phyloP scores from a whole-genome alignment of 1,140 invertebrate species.

The Phocides pigmalion region DNA sequence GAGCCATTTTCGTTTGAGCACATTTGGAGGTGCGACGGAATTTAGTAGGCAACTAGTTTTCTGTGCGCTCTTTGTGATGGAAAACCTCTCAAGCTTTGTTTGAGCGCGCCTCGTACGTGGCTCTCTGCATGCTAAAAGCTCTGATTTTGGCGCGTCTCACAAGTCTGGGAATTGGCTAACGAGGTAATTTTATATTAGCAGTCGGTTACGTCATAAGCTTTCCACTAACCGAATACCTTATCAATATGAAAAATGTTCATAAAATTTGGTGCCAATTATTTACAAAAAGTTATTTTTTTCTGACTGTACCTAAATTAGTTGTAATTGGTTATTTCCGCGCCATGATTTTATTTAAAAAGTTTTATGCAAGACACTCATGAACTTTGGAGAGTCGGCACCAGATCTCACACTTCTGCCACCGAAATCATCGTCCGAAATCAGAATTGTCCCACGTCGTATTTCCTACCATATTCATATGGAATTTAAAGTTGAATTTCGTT shows the following conservation, averaged over 20 bases:
- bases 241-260: background rate
- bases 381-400: conserved; percentile 37
- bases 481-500: conserved; percentile 29
- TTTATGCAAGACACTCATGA: conserved; percentile 41
- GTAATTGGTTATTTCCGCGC: conserved; percentile 33
- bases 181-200: conserved; percentile 27
- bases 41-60: conserved; percentile 36
- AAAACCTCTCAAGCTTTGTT: conserved; percentile 35
- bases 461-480: background rate
- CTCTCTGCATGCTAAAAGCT: conserved; percentile 33
- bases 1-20: too few species aligned
- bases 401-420: conserved; percentile 37
- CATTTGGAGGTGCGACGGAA: conserved; percentile 13
- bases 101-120: conserved; percentile 32
- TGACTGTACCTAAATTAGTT: conserved; percentile 30
- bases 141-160: conserved; percentile 23
- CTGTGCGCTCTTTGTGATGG: conserved; percentile 35
- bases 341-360: conserved; percentile 42
- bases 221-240: background rate
- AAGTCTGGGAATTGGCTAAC: conserved; percentile 27
- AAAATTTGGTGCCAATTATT: conserved; percentile 1
- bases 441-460: background rate
- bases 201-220: background rate
- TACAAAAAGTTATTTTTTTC: background rate
- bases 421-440: conserved; percentile 47